A percentile compares a stretch with the other conserved stretches of the same genome.
These are phyloP conservation scores for Pemphigus obesinymphae DNA, from an alignment of 1,140 invertebrate genomes.

Conservation along the genomic window DNA sequence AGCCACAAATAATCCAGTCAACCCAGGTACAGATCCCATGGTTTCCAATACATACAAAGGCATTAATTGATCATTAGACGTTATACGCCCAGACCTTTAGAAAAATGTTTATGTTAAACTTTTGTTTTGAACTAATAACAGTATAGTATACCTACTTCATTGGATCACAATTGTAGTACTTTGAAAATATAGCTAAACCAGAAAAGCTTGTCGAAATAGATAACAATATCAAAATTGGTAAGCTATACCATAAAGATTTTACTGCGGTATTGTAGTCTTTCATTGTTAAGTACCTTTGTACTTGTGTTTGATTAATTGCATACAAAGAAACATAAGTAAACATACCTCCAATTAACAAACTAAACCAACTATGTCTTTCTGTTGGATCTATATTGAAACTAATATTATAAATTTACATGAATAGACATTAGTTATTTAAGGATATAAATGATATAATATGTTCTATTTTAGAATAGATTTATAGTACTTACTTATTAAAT, in stretches of 20 bases:
- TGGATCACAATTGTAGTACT: conserved; percentile 73
- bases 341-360: conserved; percentile 65
- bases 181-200: conserved; percentile 73
- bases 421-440: neutral
- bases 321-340: conserved; percentile 71
- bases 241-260: conserved; percentile 62
- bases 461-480: neutral
- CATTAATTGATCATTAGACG: conserved; percentile 56
- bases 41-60: conserved; percentile 74
- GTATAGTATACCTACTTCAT: conserved; percentile 29
- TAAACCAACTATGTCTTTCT: conserved; percentile 69
- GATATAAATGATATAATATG: neutral
- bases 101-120: neutral
- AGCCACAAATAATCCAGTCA: conserved; percentile 76
- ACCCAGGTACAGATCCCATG: conserved; percentile 62
- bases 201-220: conserved; percentile 68
- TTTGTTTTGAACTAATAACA: neutral
- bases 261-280: conserved; percentile 61
- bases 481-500: conserved; percentile 58
- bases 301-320: conserved; percentile 80
- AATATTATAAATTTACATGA: conserved; percentile 12
- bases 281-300: conserved; percentile 78
- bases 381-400: conserved; percentile 64
- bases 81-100: conserved; percentile 38
- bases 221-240: conserved; percentile 64